A percentile compares a stretch with the other conserved stretches of the same genome.
Evolutionary conservation across 2,888 invertebrate species (phyloP).

Genomic region (Cyaniris semiargus): DNA sequence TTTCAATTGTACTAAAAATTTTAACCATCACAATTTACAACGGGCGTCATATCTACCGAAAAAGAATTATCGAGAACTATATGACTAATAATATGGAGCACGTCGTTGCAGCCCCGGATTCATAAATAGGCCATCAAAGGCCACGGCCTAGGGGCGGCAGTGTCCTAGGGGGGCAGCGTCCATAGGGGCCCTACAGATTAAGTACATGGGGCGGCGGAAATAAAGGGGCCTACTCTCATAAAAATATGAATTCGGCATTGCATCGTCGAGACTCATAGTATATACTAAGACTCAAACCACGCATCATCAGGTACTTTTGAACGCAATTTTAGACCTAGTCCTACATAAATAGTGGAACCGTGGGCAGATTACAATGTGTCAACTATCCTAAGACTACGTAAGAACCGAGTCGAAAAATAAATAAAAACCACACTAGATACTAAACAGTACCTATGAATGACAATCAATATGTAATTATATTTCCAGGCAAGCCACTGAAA

Average conservation of each 20-base stretch:
- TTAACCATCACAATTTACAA: background rate
- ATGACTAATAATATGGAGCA: background rate
- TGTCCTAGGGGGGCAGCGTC: too few relatives aligned
- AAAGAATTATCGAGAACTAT: background rate
- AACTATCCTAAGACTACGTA: background rate
- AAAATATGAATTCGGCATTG: too few relatives aligned
- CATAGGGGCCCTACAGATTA: too few relatives aligned
- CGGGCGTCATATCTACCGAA: background rate
- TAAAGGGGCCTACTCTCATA: too few relatives aligned
- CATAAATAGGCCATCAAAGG: too few relatives aligned
- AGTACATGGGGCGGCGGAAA: too few relatives aligned
- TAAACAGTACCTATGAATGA: background rate
- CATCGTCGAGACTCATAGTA: background rate
- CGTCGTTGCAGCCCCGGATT: background rate
- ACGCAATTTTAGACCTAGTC: background rate
- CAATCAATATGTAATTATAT: too few relatives aligned
- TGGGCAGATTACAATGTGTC: background rate
- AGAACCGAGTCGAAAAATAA: background rate
- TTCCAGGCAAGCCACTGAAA: background rate
- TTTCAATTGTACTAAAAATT: slow-evolving; percentile 38
- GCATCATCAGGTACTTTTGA: background rate
- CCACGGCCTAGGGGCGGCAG: too few relatives aligned
- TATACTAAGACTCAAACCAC: background rate
- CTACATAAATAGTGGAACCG: background rate
- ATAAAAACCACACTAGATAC: background rate